Evolutionary conservation across 2,113 vertebrate genomes (phyloP).

Genomic region (Catharus bicknelli): DNA sequence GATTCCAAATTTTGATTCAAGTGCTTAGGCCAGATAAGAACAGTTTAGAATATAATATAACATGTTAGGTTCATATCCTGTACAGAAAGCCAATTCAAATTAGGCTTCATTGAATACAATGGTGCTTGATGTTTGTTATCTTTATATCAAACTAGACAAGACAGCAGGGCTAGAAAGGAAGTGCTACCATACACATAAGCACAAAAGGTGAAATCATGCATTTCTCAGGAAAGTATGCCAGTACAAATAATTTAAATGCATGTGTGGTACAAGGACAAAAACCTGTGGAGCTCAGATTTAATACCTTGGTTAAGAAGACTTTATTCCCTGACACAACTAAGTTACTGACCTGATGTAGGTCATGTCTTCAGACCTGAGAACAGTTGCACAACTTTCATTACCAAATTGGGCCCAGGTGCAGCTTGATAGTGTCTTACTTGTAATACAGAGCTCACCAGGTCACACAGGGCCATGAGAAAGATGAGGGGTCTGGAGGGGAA

Average conservation of each 20-base stretch:
- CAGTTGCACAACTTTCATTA: neutral
- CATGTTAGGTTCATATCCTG: neutral
- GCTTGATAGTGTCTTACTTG: neutral
- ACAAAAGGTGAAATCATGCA: neutral
- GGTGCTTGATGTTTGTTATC: neutral
- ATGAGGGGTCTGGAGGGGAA: neutral
- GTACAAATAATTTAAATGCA: neutral
- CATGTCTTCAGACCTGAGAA: neutral
- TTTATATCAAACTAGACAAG: neutral
- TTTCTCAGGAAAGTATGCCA: neutral
- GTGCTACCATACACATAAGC: neutral
- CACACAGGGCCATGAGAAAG: neutral
- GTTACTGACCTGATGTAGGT: fast-evolving
- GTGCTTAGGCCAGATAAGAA: neutral
- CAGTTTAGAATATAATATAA: neutral
- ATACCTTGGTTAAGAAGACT: neutral
- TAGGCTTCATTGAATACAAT: neutral
- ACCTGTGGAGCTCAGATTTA: neutral
- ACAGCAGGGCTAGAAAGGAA: neutral
- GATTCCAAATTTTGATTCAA: neutral
- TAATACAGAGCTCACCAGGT: neutral
- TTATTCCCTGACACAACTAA: neutral
- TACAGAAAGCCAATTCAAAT: neutral
- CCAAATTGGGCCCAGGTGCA: neutral
- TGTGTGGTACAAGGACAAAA: neutral